Evolutionary conservation across 1,140 invertebrate genomes (phyloP), one percentile per base, ranked within the genome.

Genomic region (Ruditapes philippinarum): DNA sequence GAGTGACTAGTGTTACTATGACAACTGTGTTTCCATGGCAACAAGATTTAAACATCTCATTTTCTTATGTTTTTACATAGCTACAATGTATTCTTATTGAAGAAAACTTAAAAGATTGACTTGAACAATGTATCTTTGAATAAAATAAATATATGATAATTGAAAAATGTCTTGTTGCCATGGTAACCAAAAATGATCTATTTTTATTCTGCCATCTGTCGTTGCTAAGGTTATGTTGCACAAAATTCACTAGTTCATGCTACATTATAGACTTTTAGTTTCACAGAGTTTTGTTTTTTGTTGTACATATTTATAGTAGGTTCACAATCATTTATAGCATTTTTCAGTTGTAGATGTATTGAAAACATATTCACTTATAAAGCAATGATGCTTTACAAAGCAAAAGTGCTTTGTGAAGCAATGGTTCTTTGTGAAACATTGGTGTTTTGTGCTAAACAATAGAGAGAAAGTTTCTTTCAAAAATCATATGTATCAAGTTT

Each of bases 161-260:
- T 36, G 33, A 70, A 38, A 38, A 14, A 70, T 38, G 22, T 70
- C n/a, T 62, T 31, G 74, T 36, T 78, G 74, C 74, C 74, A 78
- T 78, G 74, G 74, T 78, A 78, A 38, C 49, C 1, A 22, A 25
- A 36, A 4, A 19, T 36, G 45, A 70, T 70, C 65, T 74, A 36
- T 78, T 49, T n/a, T 54, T 78, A n/a, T 78, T 78, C 74, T 57
- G 45, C 74, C 17, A 54, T 78, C 74, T 78, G 49, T 78, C 36
- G 74, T 78, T 78, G 74, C 74, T 78, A 78, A 54, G 74, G 74
- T 78, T 78, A 78, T 78, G 45, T 78, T 78, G 74, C 74, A 78
- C 74, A 51, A 5, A 31, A 19, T 51, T 51, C 45, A 54, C 45
- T 78, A 78, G 74, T 78, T 78, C n/a, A 31, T 19, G 49, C 74